These are phyloP conservation scores for Odontesthes bonariensis DNA, from an alignment of 2,113 vertebrate species.

Conservation along the genomic window DNA sequence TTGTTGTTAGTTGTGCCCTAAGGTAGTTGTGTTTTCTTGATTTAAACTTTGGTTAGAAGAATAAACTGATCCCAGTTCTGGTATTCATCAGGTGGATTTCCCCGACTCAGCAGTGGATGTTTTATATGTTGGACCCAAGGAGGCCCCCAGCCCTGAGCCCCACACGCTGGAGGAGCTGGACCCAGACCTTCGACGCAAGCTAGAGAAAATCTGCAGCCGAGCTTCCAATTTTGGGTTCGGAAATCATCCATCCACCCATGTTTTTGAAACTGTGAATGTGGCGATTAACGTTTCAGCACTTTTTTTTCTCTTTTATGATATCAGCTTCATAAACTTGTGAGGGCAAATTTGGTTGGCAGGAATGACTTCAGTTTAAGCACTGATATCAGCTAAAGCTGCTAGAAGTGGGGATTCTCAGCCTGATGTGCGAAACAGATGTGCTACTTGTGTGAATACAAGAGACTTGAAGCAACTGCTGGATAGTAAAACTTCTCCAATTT, in stretches of 20 bases:
- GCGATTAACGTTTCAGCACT: neutral
- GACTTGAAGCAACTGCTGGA: neutral
- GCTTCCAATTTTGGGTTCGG: conserved; percentile 89
- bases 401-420: conserved; percentile 3
- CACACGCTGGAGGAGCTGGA: conserved; percentile 87
- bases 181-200: conserved; percentile 83
- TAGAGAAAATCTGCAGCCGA: conserved; percentile 88
- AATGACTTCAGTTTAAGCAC: conserved; percentile 9
- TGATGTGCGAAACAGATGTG: conserved; percentile 35
- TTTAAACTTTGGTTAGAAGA: neutral
- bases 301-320: neutral
- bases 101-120: conserved; percentile 87
- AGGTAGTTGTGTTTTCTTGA: neutral
- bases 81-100: conserved; percentile 89
- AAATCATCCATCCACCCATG: too few species aligned
- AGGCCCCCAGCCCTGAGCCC: conserved; percentile 76
- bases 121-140: conserved; percentile 88
- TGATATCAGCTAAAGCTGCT: conserved; percentile 12
- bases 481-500: neutral
- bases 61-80: neutral
- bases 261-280: neutral
- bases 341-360: neutral
- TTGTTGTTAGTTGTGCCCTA: neutral
- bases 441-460: neutral
- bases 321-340: neutral